Percentiles rank a stretch among this genome's conserved stretches.
phyloP scores from a whole-genome alignment of 2,888 invertebrate species.

The Lottia scabra region DNA sequence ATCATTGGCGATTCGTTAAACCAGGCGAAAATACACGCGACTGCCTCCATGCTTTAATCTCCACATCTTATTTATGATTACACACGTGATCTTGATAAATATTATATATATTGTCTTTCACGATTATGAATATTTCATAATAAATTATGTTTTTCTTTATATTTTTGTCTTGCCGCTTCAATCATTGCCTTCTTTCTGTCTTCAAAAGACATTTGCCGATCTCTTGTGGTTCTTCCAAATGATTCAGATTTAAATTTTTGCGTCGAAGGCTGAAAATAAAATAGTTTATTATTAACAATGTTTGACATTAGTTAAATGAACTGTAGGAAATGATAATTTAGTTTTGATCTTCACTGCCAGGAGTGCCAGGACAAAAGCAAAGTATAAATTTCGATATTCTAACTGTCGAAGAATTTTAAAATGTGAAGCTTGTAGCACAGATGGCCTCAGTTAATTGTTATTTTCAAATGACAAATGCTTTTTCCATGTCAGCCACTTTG shows the following conservation, averaged over 20 bases:
- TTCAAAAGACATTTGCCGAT: constrained; percentile 81
- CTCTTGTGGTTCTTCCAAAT: constrained; percentile 71
- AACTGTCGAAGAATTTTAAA: too few relatives aligned
- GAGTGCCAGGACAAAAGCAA: too few relatives aligned
- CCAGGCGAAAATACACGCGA: too few relatives aligned
- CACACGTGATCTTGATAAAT: background rate
- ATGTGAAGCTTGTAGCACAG: too few relatives aligned
- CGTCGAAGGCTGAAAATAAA: constrained; percentile 40
- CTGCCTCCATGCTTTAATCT: too few relatives aligned
- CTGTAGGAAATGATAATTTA: background rate
- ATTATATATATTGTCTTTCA: background rate
- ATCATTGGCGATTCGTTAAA: too few relatives aligned
- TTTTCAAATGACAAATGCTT: too few relatives aligned
- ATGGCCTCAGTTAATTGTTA: too few relatives aligned
- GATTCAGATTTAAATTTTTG: constrained; percentile 61
- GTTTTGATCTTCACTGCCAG: too few relatives aligned
- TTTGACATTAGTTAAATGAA: background rate
- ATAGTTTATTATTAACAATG: background rate
- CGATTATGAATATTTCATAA: background rate
- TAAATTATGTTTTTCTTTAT: constrained; percentile 79
- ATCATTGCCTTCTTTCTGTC: constrained; percentile 84
- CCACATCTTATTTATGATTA: too few relatives aligned
- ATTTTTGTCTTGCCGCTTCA: constrained; percentile 81
- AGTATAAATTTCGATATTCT: too few relatives aligned
- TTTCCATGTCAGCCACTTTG: too few relatives aligned